phyloP scores from a whole-genome alignment of 2,113 vertebrate genomes.

The Chlorocebus sabaeus region DNA sequence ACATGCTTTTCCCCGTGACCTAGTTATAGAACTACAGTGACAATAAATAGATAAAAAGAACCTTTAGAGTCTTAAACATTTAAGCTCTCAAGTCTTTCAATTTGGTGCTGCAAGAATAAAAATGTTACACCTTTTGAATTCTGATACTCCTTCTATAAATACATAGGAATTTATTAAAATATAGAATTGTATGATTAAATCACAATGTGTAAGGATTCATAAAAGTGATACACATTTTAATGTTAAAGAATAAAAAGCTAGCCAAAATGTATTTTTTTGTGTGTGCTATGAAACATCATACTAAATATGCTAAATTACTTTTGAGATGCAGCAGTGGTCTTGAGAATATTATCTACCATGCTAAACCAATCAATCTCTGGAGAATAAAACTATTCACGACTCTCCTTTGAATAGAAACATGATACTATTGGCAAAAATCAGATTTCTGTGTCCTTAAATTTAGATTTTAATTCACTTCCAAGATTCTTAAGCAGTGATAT shows the following conservation, averaged over 20 bases:
- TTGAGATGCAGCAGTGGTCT: not conserved
- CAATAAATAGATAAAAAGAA: slow-evolving; percentile 14
- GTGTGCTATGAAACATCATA: slow-evolving; percentile 11
- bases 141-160: slow-evolving; percentile 35
- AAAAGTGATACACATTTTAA: not conserved
- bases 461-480: slow-evolving; percentile 29
- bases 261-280: slow-evolving; percentile 26
- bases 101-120: not conserved
- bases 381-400: slow-evolving; percentile 40
- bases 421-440: not conserved
- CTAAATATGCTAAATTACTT: slow-evolving; percentile 43
- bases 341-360: slow-evolving; percentile 13
- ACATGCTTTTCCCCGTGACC: not conserved
- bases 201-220: not conserved
- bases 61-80: not conserved
- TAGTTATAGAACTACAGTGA: not conserved
- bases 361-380: not conserved
- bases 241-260: slow-evolving; percentile 27
- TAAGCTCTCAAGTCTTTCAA: not conserved
- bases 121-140: slow-evolving; percentile 18
- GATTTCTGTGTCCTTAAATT: not conserved
- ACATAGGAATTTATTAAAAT: slow-evolving; percentile 31
- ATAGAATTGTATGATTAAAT: slow-evolving; percentile 16
- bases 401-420: slow-evolving; percentile 53
- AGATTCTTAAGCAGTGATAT: not conserved